Base-by-base conservation (phyloP, 2,113 vertebrate genomes). In the Thymallus thymallus region DNA sequence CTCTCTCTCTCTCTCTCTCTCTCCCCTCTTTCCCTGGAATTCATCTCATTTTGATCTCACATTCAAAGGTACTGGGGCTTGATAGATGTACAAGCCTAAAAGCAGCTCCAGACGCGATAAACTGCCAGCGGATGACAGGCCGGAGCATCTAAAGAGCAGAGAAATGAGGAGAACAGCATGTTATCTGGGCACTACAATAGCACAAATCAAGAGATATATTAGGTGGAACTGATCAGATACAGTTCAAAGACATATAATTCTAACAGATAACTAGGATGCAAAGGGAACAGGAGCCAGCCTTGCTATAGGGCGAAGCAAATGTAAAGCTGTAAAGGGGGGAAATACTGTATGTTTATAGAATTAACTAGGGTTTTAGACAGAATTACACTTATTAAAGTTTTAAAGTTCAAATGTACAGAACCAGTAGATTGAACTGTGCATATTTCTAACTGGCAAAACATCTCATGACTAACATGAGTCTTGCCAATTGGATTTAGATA, bases 101-200 rank as follows among this genome's bases (percentile, higher is more conserved):
- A 96, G 94, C 94, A 93, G 94, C 95, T 94, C 91, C 93, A 95
- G 94, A 93, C 93, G 87, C 92, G 94, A 95, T 95, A 93, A 95
- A 95, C 93, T 92, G 92, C 90, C 93, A 93, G 91, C 87, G 90
- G 93, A 92, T 95, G 95, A 95, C 95, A 95, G 92, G 90, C 92
- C 92, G 90, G 86, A 93, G 93, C 91, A 93, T 95, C 91, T 94
- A 92, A 94, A 92, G 90, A 91, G 91, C 90, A 89, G 91, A 92
- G 91, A 92, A 92, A 93, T 88, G 90, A 93, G 91, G 89, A 89
- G 91, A 94, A 91, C 90, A 92, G 91, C 92, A 88, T 94, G 94
- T 92, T 91, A 92, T 92, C 93, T 85, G 90, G 88, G 91, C 92
- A 92, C 92, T 92, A 92, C 93, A 94, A 94, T 91, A 92, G 93